These are phyloP conservation scores for Acrossocheilus wenchowensis DNA, from an alignment of 2,797 vertebrate genomes.

Conservation along the genomic window DNA sequence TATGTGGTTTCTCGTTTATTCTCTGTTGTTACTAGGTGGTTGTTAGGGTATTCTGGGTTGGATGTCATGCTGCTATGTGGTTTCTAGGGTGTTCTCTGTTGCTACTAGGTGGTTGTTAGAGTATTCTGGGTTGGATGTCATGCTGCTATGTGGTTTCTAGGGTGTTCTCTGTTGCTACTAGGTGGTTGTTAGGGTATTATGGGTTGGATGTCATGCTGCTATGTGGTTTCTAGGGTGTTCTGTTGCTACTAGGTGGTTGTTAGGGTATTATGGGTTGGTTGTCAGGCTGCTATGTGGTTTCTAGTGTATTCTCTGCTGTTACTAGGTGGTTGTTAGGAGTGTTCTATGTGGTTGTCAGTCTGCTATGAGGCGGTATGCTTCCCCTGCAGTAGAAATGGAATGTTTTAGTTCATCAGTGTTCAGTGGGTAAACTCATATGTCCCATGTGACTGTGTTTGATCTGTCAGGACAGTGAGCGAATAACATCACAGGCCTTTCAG, in stretches of 20 bases:
- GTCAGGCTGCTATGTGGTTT: not conserved
- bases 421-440: not conserved
- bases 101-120: not conserved
- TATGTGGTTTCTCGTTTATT: not conserved
- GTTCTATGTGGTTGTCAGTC: not conserved
- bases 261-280: not conserved
- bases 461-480: not conserved
- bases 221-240: not conserved
- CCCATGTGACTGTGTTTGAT: not conserved
- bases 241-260: too few relatives aligned
- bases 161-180: not conserved
- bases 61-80: not conserved
- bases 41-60: not conserved
- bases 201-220: not conserved
- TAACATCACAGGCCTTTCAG: slow-evolving; percentile 7
- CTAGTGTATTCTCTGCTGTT: not conserved
- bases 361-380: not conserved
- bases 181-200: not conserved
- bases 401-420: not conserved
- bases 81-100: not conserved
- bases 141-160: not conserved
- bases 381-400: not conserved
- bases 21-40: too few relatives aligned
- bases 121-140: not conserved
- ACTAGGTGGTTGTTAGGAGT: not conserved